Base-by-base conservation (phyloP, 53 echinoderm and acorn worm genomes). In the Patiria pectinifera region DNA sequence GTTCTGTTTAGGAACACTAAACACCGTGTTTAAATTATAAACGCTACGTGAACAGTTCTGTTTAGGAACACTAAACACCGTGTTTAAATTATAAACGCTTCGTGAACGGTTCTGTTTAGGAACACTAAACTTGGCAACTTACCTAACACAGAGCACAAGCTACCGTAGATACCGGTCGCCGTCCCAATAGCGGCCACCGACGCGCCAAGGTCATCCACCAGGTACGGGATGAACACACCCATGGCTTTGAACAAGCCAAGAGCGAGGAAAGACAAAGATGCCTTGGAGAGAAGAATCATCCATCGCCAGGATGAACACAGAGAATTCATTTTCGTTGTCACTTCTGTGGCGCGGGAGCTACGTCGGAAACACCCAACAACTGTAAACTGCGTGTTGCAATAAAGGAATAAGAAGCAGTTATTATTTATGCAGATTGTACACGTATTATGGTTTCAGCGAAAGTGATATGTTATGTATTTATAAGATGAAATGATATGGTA, bases 221-320 rank as follows among this genome's bases (percentile, higher is more conserved):
- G 78, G 77, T 46, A 78, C 14, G 89, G 89, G 61, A 89, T 89
- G 12, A 89, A 89, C 76, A 89, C 89, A 11, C 89, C 79, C 79
- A 89, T 89, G 9, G 78, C 45, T 62, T 89, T 89, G 21, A 89
- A 89, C 43, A 78, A 15, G 21, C 89, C 89, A 16, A 89, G 62
- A 45, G 35, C 9, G 19, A 89, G 18, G 78, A 89, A 89, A 3
- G 89, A 89, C 43, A 61, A n/a, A 2, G 21, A 59, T 62, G 89
- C 76, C 78, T 78, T 89, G 58, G 89, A 89, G 16, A 89, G 7
- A 9, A 89, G 89, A 21, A 89, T 78, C 78, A 89, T 62, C 89
- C 89, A 89, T 10, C 89, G 89, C 89, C 89, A 78, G 9, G 61
- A 35, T 35, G 78, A 78, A 13, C 18, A 3, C 3, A 3, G 24